Conservation (phyloP, 1,140 invertebrate species). For the Cryptotermes secundus region DNA sequence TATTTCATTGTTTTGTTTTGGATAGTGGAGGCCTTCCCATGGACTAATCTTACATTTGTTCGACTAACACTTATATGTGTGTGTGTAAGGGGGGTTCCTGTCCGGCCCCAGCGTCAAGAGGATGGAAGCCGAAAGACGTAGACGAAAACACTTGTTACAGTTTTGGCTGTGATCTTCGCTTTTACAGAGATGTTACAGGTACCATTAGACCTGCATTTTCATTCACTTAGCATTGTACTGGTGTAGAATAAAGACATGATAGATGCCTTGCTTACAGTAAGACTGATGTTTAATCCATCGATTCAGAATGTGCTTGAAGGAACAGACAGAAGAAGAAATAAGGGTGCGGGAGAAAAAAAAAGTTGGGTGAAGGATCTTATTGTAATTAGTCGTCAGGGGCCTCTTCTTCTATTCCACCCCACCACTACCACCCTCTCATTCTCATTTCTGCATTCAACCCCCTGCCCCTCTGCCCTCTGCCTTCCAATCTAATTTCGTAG, state of each 20-base stretch:
- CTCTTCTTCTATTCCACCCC: background rate
- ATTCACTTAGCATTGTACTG: background rate
- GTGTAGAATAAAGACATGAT: background rate
- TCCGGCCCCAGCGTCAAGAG: too few relatives aligned
- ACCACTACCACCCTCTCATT: background rate
- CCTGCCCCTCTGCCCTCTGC: background rate
- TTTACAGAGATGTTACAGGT: too few relatives aligned
- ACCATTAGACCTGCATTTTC: background rate
- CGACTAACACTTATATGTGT: too few relatives aligned
- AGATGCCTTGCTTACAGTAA: background rate
- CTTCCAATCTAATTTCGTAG: conserved; percentile 29
- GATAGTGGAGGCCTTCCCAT: too few relatives aligned
- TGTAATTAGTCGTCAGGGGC: conserved; percentile 12
- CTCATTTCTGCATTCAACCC: background rate
- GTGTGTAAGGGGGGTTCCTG: too few relatives aligned
- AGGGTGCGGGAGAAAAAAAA: background rate
- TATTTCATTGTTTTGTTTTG: too few relatives aligned
- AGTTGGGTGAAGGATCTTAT: background rate
- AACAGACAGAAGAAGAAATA: background rate
- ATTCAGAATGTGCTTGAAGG: background rate
- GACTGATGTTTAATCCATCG: background rate
- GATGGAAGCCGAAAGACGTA: too few relatives aligned
- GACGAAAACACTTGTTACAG: too few relatives aligned
- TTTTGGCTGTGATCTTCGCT: too few relatives aligned
- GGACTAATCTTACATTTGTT: too few relatives aligned